Base-by-base conservation (phyloP, 1,140 invertebrate genomes). In the Trachelipus rathkii region DNA sequence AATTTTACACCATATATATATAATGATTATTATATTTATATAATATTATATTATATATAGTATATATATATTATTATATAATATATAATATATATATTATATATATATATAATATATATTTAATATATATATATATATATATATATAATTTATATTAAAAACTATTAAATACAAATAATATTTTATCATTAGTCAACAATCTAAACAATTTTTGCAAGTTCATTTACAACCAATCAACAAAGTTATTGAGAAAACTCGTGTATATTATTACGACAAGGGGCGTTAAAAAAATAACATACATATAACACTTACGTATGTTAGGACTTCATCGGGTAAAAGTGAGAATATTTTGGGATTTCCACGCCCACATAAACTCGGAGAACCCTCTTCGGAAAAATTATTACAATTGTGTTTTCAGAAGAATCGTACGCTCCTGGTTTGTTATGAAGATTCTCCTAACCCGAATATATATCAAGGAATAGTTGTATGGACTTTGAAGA, bases 331-430 rank as follows among this genome's bases (percentile, higher is more conserved):
- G 8, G 94, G 93, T 76, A 96, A 86, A n/a, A 82, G 92, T 88
- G 77, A 95, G 88, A 82, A 97, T 95, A 84, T 90, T 82, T 91
- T 90, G 15, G 95, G 95, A 81, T 96, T 93, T 79, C 88, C 87
- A 74, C 87, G 89, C 68, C 93, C 94, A 82, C 92, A 93, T 77
- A 96, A 86, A 86, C 84, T 91, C 89, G 73, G 90, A 91, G 68
- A 95, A n/a, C n/a, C 85, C 84, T 95, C 94, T 79, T 95, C 90
- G 44, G 90, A 90, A 85, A 97, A 97, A 84, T 89, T 92, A 85
- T 97, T 97, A 86, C 95, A 96, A 84, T 97, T 96, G 86, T 96
- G 92, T 76, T 89, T 88, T n/a, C 73, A 96, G 88, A 50, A 97
- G 85, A 82, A n/a, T 93, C 88, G 84, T 96, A 96, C 0, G 88